phyloP scores from a whole-genome alignment of 2,113 vertebrate genomes.

The Cygnus atratus region DNA sequence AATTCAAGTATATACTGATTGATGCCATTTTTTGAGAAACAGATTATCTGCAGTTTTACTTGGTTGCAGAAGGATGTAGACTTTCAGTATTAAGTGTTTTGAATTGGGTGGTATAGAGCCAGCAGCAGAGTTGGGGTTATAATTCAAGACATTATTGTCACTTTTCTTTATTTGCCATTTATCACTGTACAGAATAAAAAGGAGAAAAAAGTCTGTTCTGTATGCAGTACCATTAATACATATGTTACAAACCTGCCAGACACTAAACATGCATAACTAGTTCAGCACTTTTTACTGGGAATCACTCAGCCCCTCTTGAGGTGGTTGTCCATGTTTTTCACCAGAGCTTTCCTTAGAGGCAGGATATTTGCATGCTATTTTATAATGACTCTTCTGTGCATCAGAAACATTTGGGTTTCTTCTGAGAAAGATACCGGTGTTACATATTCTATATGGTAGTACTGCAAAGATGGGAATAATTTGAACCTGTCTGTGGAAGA shows the following conservation, averaged over 20 bases:
- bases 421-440: not conserved
- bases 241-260: not conserved
- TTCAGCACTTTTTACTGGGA: not conserved
- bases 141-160: not conserved
- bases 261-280: not conserved
- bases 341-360: not conserved
- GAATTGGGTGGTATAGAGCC: not conserved
- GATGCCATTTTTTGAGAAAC: not conserved
- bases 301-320: not conserved
- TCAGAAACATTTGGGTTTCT: not conserved
- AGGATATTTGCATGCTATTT: not conserved
- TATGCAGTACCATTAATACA: not conserved
- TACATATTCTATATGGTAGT: rapidly evolving
- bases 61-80: not conserved
- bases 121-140: not conserved
- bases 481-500: not conserved
- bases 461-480: not conserved
- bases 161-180: not conserved
- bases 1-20: not conserved
- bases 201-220: not conserved
- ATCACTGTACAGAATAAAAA: rapidly evolving
- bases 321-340: not conserved
- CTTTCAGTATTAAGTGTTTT: not conserved
- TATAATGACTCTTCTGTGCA: not conserved
- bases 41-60: not conserved